Conservation (phyloP, 2,888 invertebrate genomes). For the Acheta domesticus region DNA sequence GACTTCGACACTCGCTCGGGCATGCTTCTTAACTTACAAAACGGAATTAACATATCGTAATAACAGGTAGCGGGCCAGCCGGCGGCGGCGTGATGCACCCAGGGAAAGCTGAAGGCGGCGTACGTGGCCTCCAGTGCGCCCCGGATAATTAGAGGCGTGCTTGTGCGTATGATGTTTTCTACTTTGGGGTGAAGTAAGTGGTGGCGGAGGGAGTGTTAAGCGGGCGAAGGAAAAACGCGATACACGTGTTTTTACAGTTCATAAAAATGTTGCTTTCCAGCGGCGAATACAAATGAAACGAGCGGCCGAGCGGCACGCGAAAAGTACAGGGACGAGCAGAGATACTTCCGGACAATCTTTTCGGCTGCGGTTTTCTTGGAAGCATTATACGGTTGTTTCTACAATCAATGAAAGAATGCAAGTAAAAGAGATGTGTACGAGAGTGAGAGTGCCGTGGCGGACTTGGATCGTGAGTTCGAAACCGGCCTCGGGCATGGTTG, state of each 20-base stretch:
- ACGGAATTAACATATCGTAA: constrained; percentile 18
- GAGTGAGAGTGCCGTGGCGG: no score
- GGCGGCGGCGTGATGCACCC: background rate
- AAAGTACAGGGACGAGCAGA: no score
- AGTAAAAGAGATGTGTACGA: no score
- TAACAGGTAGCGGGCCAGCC: background rate
- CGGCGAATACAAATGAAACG: background rate
- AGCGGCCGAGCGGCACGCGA: no score
- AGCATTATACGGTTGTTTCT: no score
- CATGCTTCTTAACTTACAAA: constrained; percentile 9
- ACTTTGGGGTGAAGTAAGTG: background rate
- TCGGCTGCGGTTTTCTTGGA: no score
- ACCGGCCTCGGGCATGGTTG: no score
- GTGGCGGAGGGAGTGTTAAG: background rate
- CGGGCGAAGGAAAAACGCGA: background rate
- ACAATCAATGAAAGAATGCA: no score
- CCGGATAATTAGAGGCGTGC: background rate
- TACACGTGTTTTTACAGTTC: constrained; percentile 18
- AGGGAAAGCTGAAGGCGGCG: background rate
- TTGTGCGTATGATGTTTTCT: constrained; percentile 6
- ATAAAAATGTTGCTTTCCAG: background rate
- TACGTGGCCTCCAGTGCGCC: background rate
- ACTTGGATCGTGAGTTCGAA: no score
- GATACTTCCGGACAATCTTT: no score
- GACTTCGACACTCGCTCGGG: background rate